Conservation (phyloP, 1,140 invertebrate genomes). For the Heliconius melpomene region DNA sequence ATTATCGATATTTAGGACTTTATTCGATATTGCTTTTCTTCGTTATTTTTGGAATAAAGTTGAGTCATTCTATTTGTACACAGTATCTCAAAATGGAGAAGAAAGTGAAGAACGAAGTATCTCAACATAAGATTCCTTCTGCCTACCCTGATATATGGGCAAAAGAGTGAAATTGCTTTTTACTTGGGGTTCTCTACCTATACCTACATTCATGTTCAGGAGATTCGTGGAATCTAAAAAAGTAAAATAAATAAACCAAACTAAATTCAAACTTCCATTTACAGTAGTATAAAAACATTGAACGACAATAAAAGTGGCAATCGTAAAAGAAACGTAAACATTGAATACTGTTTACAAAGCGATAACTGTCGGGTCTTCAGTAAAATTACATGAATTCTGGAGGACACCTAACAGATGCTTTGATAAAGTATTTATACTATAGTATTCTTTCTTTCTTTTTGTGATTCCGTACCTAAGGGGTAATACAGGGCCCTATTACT, state of each 20-base stretch:
- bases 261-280: neutral
- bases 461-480: neutral
- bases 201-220: too few relatives aligned
- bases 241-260: neutral
- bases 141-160: too few relatives aligned
- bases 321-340: conserved; percentile 11
- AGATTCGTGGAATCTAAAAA: too few relatives aligned
- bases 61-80: too few relatives aligned
- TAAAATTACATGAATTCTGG: conserved; percentile 28
- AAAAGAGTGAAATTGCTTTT: too few relatives aligned
- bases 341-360: conserved; percentile 2
- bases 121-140: too few relatives aligned
- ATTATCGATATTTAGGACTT: neutral
- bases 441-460: neutral
- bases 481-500: too few relatives aligned
- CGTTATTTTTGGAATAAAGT: too few relatives aligned
- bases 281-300: conserved; percentile 1
- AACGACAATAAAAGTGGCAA: neutral
- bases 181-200: too few relatives aligned
- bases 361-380: neutral
- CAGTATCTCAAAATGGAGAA: too few relatives aligned
- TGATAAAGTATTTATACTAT: conserved; percentile 29
- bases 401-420: conserved; percentile 21
- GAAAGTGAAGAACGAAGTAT: too few relatives aligned
- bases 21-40: neutral